Base-by-base conservation (phyloP, 2,113 vertebrate species). In the Otocyon megalotis region DNA sequence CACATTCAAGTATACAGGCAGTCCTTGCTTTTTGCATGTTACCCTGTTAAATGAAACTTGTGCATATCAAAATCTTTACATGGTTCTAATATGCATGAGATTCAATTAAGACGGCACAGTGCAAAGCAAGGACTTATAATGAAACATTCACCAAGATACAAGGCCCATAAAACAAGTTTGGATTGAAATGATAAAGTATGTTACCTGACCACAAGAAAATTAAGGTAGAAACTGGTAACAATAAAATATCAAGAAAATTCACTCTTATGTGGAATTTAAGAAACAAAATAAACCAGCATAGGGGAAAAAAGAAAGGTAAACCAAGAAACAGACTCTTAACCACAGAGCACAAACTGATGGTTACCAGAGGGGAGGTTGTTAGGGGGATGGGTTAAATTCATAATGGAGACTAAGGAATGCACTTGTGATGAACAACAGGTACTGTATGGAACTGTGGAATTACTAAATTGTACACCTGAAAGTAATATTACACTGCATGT, bases 41-140 rank as follows among this genome's bases (percentile, higher is more conserved):
- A 85, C n/a, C 62, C 69, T 48, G 15, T 79, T 79, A 96, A 93
- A 56, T 35, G 22, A 96, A 96, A 96, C 30, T n/a, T 82, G 30
- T 58, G n/a, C 48, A 30, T 86, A 65, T 56, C n/a, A 71, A 96
- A 79, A 86, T 15, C 62, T 86, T 62, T 43, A 30, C 53, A 54
- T 62, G 53, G 15, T 30, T 74, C 24, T 93, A 7, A 50, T 32
- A 83, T 53, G 12, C 30, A 53, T 20, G 24, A 69, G 32, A 84
- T 96, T 93, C 28, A 86, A 17, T 81, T 80, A 80, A 86, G 63
- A 90, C 5, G 24, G 48, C 72, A 90, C 63, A 63, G 28, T 71
- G 50, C 79, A 77, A 85, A 79, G 32, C 37, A 85, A 93, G 48
- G 19, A n/a, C 11, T 79, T 79, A 4, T 48, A 65, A 67, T 20